These are phyloP conservation scores for Meandrina meandrites DNA, from an alignment of 92 coral and sea anemone species.

Conservation along the genomic window DNA sequence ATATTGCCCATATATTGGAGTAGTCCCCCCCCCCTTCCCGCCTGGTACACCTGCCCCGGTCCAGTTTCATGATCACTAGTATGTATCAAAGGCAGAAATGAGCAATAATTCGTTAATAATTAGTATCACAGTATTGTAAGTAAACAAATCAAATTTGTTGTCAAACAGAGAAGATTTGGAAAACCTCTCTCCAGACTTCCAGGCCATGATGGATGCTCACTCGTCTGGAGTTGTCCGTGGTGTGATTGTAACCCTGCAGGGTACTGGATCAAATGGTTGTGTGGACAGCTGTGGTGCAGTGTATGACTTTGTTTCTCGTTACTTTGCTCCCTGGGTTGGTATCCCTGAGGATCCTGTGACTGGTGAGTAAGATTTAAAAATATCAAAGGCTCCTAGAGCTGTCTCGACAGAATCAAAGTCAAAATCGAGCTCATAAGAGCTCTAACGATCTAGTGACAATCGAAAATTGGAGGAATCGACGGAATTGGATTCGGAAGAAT, in stretches of 20 bases:
- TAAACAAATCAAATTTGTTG: too few species aligned
- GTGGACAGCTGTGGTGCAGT: slow-evolving; percentile 45
- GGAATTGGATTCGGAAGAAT: too few species aligned
- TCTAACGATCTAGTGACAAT: too few species aligned
- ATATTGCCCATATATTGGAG: too few species aligned
- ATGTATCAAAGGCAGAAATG: too few species aligned
- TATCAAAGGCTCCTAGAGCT: background rate
- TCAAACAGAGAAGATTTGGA: slow-evolving; percentile 57
- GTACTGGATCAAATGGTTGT: slow-evolving; percentile 57
- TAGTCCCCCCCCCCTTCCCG: too few species aligned
- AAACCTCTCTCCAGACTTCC: slow-evolving; percentile 65
- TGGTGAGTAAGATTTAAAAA: slow-evolving; percentile 40
- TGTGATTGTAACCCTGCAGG: slow-evolving; percentile 75
- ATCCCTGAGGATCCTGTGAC: slow-evolving; percentile 87
- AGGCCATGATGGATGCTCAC: slow-evolving; percentile 59
- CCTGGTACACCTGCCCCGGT: too few species aligned
- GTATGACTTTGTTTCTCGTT: slow-evolving; percentile 78
- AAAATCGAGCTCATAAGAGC: too few species aligned
- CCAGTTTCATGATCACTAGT: too few species aligned
- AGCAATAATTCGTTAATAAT: too few species aligned
- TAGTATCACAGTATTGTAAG: too few species aligned
- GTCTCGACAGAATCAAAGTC: background rate
- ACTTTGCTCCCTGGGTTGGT: slow-evolving; percentile 83
- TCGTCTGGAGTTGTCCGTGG: slow-evolving; percentile 62
- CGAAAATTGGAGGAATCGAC: too few species aligned